phyloP scores from a whole-genome alignment of 2,113 vertebrate genomes.

The Osmerus eperlanus region DNA sequence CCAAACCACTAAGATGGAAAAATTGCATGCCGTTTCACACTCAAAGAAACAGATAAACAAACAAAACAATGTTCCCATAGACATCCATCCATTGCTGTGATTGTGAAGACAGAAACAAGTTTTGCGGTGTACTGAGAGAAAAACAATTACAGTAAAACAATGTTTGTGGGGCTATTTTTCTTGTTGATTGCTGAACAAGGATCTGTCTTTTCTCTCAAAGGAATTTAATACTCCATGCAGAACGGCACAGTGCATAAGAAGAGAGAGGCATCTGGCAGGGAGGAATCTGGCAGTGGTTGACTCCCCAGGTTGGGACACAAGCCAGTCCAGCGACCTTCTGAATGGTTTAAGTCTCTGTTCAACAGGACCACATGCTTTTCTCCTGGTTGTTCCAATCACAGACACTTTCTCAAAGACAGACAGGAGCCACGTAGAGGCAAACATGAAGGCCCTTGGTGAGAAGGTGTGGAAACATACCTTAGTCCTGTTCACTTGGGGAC shows the following conservation, averaged over 20 bases:
- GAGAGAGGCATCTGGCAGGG: background rate
- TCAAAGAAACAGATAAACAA: too few species aligned
- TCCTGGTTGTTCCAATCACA: conserved; percentile 7
- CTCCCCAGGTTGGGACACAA: conserved; percentile 3
- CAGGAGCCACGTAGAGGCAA: background rate
- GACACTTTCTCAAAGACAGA: conserved; percentile 4
- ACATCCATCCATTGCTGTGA: too few species aligned
- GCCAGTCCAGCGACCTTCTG: too few species aligned
- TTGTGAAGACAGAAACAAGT: too few species aligned
- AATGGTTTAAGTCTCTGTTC: conserved; percentile 1
- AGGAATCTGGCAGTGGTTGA: conserved; percentile 11
- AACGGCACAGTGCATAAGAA: background rate
- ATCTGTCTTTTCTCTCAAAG: background rate
- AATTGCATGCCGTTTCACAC: too few species aligned
- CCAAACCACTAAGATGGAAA: too few species aligned
- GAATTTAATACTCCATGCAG: background rate
- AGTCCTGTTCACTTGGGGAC: conserved; percentile 8
- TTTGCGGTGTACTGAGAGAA: too few species aligned
- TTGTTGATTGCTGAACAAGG: background rate
- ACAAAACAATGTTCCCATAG: too few species aligned
- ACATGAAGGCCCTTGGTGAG: conserved; percentile 8
- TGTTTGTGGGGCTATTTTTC: background rate
- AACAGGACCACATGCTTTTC: conserved; percentile 13
- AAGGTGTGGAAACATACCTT: conserved; percentile 11
- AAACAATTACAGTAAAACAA: too few species aligned